These are phyloP conservation scores for Pseudeuparius sepicola DNA, from an alignment of 2,888 invertebrate species.

Conservation along the genomic window DNA sequence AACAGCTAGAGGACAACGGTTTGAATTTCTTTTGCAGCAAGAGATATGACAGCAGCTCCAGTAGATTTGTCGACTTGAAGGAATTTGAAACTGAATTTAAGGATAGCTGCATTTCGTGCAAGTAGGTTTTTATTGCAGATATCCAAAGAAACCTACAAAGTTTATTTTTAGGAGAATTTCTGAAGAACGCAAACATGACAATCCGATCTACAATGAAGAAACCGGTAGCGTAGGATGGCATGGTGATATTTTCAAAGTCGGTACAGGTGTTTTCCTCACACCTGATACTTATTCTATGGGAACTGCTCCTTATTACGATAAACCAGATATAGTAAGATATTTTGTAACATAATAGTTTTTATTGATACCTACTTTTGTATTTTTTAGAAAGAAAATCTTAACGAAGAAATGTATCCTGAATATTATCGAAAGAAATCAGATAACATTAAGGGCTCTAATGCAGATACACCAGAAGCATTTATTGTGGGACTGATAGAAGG, in stretches of 20 bases:
- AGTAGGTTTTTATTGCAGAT: slow-evolving; percentile 33
- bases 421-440: slow-evolving; percentile 67
- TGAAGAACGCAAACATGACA: slow-evolving; percentile 38
- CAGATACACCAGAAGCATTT: slow-evolving; percentile 66
- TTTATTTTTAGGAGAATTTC: slow-evolving; percentile 30
- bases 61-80: slow-evolving; percentile 48
- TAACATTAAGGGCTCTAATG: slow-evolving; percentile 59
- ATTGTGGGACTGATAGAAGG: slow-evolving; percentile 59
- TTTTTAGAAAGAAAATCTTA: slow-evolving; percentile 41
- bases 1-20: slow-evolving; percentile 49
- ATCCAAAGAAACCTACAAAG: no score
- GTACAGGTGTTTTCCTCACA: slow-evolving; percentile 58
- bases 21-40: slow-evolving; percentile 35
- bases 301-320: no score
- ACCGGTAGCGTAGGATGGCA: slow-evolving; percentile 48
- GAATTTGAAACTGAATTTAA: slow-evolving; percentile 20
- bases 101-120: slow-evolving; percentile 48
- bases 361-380: no score
- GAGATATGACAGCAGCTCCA: slow-evolving; percentile 43
- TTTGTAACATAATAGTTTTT: no score
- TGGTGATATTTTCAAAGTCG: slow-evolving; percentile 52
- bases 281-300: slow-evolving; percentile 57
- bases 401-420: slow-evolving; percentile 71
- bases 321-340: no score
- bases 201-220: slow-evolving; percentile 34